Percentiles rank a stretch among this genome's conserved stretches.
These are phyloP conservation scores for Linurgus olivaceus DNA, from an alignment of 2,797 vertebrate genomes.

Conservation along the genomic window DNA sequence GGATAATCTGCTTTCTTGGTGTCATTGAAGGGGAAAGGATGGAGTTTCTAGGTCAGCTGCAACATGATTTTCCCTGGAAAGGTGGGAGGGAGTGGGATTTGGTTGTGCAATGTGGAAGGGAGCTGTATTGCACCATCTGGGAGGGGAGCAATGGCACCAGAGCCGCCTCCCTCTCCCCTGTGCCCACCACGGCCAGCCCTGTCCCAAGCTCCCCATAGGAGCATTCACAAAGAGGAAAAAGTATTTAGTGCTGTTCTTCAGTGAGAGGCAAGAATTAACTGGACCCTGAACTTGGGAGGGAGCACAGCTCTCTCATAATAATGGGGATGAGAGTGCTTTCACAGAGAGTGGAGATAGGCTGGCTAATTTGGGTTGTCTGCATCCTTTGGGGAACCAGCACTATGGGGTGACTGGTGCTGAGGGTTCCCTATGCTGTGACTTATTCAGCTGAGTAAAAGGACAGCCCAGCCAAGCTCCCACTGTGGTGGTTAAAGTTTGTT, in stretches of 20 bases:
- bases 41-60: neutral
- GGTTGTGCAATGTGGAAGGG: neutral
- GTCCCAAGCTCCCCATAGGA: neutral
- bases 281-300: neutral
- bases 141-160: neutral
- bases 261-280: neutral
- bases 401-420: fast-evolving
- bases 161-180: neutral
- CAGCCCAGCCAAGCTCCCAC: neutral
- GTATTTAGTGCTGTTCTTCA: neutral
- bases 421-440: fast-evolving
- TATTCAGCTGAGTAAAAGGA: neutral
- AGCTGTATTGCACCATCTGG: neutral
- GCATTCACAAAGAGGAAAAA: neutral
- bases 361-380: neutral
- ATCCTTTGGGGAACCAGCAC: neutral
- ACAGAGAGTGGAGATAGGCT: neutral
- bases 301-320: neutral
- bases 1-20: neutral
- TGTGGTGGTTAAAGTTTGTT: conserved; percentile 57
- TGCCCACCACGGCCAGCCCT: neutral
- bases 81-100: neutral
- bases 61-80: neutral
- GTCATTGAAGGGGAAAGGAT: neutral
- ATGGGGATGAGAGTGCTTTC: neutral